Base-by-base conservation (phyloP, 2,888 invertebrate genomes). In the Mythimna pallens region DNA sequence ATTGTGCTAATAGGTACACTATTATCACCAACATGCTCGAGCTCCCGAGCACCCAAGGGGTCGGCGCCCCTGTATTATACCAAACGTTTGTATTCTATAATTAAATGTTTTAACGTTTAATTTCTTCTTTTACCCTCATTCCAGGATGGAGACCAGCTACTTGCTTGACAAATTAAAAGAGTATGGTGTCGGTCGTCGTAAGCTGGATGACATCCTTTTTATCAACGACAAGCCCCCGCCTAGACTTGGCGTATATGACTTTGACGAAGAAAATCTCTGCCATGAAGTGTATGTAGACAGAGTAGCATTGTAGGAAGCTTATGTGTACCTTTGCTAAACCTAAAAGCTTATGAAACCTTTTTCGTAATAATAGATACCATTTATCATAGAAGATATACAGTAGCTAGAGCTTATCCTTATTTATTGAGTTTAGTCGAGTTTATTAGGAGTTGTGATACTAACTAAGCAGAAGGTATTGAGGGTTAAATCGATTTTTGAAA, bases 221-320 rank as follows among this genome's bases (percentile, higher is more conserved):
- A 85, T 91, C 20, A 81, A 85, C 3, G 95, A 96, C 25, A 90
- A 90, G 62, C 91, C 92, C 0, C 93, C 92, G 0, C 87, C 90
- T 2, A 89, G 94, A 57, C 89, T 94, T 9, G 97, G 97, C 0
- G 92, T 97, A 1, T 96, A 95, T 61, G 96, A 97, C 75, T 92
- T 96, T 47, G 97, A 97, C 79, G 97, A 97, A 22, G 97, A 97
- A 88, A 95, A 95, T 78, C 89, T 97, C 7, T 97, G 96, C 76
- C 97, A 97, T 88, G 89, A 96, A 87, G 70, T 94, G 97, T 97
- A 93, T 93, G 96, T 91, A 74, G 10, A 61, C 1, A 8, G 73
- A 12, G 25, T 34, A 55, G n/a, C 50, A 3, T 52, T 17, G 22
- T 14, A 47, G 12, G n/a, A 14, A 17, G 30, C 40, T 40, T 50